Conservation (phyloP, 1,140 invertebrate species). For the roundworm (Caenorhabditis elegans) region DNA sequence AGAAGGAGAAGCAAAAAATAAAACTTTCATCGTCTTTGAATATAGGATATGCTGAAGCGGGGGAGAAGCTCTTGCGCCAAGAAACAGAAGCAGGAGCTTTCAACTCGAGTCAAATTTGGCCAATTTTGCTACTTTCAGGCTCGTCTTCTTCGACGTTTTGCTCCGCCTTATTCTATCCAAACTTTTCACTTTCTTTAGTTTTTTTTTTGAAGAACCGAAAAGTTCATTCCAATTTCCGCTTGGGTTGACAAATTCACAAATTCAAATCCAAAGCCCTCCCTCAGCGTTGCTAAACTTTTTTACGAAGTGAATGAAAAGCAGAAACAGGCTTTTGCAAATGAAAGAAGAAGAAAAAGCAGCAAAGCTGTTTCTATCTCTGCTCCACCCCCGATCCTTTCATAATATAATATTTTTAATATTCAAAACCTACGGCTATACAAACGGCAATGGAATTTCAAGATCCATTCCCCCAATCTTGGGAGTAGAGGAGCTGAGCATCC, state of each 20-base stretch:
- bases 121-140: neutral
- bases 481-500: neutral
- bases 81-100: neutral
- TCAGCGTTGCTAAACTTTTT: neutral
- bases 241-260: constrained; percentile 4
- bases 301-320: neutral
- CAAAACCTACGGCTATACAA: neutral
- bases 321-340: neutral
- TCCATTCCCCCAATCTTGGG: neutral
- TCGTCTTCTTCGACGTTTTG: too few species aligned
- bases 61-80: neutral
- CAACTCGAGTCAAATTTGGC: neutral
- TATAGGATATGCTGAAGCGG: too few species aligned
- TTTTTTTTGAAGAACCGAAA: neutral
- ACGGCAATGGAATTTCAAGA: neutral
- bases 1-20: neutral
- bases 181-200: neutral
- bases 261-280: neutral
- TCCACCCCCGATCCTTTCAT: neutral
- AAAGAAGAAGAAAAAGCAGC: neutral
- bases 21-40: neutral
- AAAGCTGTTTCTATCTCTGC: neutral
- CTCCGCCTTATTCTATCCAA: neutral
- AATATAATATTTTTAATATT: neutral
- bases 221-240: constrained; percentile 27